Conservation (phyloP, 1,140 invertebrate genomes). For the Ostrea denselamellosa region DNA sequence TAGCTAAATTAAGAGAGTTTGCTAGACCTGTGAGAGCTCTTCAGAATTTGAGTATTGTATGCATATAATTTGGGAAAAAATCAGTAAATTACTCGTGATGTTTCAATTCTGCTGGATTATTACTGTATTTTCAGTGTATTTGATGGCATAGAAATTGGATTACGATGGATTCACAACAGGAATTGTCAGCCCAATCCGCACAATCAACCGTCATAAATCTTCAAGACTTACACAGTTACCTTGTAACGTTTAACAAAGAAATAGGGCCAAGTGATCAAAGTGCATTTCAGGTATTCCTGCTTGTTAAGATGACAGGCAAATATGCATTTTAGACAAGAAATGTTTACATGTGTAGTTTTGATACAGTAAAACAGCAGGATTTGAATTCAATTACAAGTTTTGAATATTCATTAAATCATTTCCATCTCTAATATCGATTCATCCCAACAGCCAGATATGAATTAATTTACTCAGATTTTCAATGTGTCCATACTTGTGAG, state of each 20-base stretch:
- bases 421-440: no score
- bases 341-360: no score
- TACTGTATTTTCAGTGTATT: neutral
- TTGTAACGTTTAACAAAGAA: conserved; percentile 92
- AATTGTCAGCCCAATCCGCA: neutral
- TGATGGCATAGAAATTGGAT: neutral
- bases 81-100: neutral
- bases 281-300: neutral
- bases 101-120: neutral
- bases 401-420: no score
- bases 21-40: neutral
- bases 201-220: conserved; percentile 77
- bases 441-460: no score
- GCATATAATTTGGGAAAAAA: neutral
- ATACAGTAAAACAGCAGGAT: no score
- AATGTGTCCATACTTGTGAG: no score
- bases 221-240: conserved; percentile 89
- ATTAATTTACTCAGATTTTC: no score
- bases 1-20: neutral
- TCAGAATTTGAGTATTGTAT: neutral
- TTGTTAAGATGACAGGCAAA: no score
- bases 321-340: no score
- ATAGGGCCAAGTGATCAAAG: conserved; percentile 79
- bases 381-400: no score
- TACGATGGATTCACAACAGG: neutral